Conservation (phyloP, 2,113 vertebrate genomes). For the Clupea harengus region DNA sequence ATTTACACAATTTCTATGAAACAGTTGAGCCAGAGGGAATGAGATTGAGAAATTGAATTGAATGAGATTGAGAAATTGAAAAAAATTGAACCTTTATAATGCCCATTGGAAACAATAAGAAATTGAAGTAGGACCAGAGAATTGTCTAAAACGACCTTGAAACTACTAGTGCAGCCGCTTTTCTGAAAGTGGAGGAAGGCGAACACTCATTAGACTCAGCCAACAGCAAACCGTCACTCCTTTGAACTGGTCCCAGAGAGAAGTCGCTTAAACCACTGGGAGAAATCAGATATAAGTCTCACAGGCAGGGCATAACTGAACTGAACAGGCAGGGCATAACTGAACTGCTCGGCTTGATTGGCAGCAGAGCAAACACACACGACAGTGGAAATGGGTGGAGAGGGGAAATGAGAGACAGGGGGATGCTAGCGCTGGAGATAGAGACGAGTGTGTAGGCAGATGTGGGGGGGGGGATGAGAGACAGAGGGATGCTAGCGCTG, state of each 20-base stretch:
- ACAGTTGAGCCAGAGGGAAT: not conserved
- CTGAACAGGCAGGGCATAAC: not conserved
- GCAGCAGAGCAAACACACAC: slow-evolving; percentile 1
- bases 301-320: not conserved
- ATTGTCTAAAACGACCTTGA: not conserved
- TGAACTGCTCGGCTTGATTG: slow-evolving; percentile 5
- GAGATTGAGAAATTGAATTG: not conserved
- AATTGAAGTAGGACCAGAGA: not conserved
- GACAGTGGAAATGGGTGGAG: not conserved
- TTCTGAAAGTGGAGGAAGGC: not conserved
- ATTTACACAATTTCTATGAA: no score
- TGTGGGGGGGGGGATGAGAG: not conserved
- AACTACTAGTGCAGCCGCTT: not conserved
- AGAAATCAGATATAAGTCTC: not conserved
- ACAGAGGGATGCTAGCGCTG: no score
- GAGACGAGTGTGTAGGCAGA: no score
- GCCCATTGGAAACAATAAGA: not conserved
- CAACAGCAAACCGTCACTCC: not conserved
- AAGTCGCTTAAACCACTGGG: not conserved
- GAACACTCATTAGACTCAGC: slow-evolving; percentile 21
- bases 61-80: not conserved
- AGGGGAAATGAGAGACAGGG: not conserved
- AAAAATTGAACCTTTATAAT: no score
- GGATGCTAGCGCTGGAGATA: no score
- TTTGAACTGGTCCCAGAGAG: slow-evolving; percentile 12